Percentiles rank a stretch among this genome's conserved stretches.
phyloP scores from a whole-genome alignment of 2,113 vertebrate genomes.

The Platichthys stellatus region DNA sequence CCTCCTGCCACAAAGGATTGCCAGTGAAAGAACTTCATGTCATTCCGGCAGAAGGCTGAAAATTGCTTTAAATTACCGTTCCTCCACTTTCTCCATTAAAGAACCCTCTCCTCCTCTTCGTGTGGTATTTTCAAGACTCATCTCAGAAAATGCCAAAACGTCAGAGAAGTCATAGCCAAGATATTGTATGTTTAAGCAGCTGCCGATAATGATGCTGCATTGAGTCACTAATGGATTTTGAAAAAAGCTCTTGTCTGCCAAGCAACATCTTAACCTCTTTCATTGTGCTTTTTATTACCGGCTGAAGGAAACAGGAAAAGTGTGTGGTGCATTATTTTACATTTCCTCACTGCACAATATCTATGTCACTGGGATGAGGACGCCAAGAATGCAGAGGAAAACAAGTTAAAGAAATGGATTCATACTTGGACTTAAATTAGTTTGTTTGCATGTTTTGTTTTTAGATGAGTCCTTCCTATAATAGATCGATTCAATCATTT shows the following conservation, averaged over 20 bases:
- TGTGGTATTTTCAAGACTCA: constrained; percentile 59
- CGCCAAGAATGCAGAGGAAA: too few relatives aligned
- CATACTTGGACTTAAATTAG: neutral
- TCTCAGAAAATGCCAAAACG: constrained; percentile 66
- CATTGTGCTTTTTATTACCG: constrained; percentile 43
- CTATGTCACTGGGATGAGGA: constrained; percentile 6
- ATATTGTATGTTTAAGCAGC: constrained; percentile 64
- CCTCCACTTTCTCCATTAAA: constrained; percentile 46
- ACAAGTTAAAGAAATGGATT: neutral
- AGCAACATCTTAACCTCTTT: constrained; percentile 64
- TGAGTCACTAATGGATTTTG: constrained; percentile 74
- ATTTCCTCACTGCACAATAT: constrained; percentile 14
- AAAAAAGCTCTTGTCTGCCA: constrained; percentile 63
- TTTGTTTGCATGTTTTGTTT: too few relatives aligned
- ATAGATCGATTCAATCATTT: neutral
- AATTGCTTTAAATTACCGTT: constrained; percentile 62
- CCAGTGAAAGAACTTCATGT: constrained; percentile 60
- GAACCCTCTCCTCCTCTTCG: constrained; percentile 37
- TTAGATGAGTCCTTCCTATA: too few relatives aligned
- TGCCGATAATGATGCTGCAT: constrained; percentile 58
- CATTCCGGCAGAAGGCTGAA: constrained; percentile 41
- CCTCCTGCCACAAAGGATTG: constrained; percentile 45
- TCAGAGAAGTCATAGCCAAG: constrained; percentile 62
- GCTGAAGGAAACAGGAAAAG: constrained; percentile 28
- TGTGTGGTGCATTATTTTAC: neutral